Evolutionary conservation across 2,797 vertebrate species (phyloP).

Genomic region (Siniperca obscura): DNA sequence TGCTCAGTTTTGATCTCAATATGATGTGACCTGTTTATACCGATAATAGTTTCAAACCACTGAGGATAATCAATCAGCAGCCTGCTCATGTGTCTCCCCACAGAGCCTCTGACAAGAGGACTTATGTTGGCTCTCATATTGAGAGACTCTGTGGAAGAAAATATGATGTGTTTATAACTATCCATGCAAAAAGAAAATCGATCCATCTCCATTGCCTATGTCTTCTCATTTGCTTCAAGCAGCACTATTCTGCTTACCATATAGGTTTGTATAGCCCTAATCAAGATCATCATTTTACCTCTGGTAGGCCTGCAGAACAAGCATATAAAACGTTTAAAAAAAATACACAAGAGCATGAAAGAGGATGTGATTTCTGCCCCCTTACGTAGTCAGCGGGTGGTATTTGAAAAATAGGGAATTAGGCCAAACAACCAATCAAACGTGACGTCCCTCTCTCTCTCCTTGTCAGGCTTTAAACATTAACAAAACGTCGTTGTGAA

Average conservation of each 20-base stretch:
- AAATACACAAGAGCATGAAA: not conserved
- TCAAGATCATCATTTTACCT: not conserved
- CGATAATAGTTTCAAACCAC: conserved; percentile 1
- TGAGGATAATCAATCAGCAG: conserved; percentile 4
- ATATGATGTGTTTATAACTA: not conserved
- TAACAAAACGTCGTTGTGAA: not conserved
- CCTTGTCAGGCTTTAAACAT: not conserved
- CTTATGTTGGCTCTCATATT: not conserved
- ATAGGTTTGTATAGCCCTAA: not conserved
- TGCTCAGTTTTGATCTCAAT: not conserved
- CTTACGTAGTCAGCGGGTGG: not conserved
- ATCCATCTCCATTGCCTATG: no score
- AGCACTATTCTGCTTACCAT: not conserved
- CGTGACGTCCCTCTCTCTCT: not conserved
- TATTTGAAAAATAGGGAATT: not conserved
- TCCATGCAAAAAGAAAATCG: no score
- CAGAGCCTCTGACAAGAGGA: not conserved
- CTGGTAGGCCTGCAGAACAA: not conserved
- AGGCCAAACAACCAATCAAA: not conserved
- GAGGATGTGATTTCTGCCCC: conserved; percentile 16
- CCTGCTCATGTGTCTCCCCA: not conserved
- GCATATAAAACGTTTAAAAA: not conserved
- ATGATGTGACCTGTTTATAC: not conserved
- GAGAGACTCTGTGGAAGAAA: not conserved
- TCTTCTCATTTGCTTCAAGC: not conserved